phyloP scores from a whole-genome alignment of 2,113 vertebrate species.

The Calidris pygmaea region DNA sequence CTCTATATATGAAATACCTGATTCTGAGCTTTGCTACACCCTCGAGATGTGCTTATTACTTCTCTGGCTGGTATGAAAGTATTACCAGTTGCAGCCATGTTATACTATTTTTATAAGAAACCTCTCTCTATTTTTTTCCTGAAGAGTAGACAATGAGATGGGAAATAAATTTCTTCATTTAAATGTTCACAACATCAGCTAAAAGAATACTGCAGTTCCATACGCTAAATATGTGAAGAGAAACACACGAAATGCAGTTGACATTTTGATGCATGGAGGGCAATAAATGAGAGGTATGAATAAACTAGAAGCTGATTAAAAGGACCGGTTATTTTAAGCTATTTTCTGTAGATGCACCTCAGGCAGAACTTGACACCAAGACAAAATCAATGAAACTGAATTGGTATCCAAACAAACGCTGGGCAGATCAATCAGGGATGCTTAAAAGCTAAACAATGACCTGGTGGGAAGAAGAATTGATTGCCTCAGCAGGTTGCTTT shows the following conservation, averaged over 20 bases:
- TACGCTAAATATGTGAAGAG: neutral
- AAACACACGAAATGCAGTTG: neutral
- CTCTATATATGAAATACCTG: neutral
- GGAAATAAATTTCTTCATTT: neutral
- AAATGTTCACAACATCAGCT: neutral
- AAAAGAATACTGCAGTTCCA: neutral
- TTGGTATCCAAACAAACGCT: neutral
- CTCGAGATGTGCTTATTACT: neutral
- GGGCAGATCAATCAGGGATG: neutral
- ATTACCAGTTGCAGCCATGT: neutral
- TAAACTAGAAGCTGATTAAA: constrained; percentile 32
- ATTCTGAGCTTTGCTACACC: neutral
- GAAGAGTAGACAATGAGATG: neutral
- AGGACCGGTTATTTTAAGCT: neutral
- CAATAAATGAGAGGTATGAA: neutral
- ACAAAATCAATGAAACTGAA: constrained; percentile 24
- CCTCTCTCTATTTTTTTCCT: neutral
- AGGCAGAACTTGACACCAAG: constrained; percentile 18
- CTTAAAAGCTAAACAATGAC: constrained; percentile 2
- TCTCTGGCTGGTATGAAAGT: neutral
- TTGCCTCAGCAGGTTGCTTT: neutral
- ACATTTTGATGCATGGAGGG: neutral
- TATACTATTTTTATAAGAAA: neutral
- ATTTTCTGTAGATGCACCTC: constrained; percentile 2
- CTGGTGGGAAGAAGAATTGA: constrained; percentile 4